Evolutionary conservation across 2,113 vertebrate species (phyloP).

Genomic region (Poecilia latipinna): DNA sequence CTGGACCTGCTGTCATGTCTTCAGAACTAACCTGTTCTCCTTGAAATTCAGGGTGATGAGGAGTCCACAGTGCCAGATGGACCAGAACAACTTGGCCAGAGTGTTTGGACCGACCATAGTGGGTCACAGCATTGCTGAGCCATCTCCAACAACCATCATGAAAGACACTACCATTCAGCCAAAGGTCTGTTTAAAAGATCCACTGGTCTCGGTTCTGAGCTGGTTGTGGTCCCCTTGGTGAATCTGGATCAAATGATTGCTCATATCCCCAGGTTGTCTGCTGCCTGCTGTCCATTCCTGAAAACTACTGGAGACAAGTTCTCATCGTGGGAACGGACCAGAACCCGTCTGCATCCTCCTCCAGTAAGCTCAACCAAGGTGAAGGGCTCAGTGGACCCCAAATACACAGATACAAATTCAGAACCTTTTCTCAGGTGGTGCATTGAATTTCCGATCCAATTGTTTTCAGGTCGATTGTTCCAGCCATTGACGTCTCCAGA

Average conservation of each 20-base stretch:
- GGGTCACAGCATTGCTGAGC: conserved; percentile 82
- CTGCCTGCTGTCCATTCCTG: conserved; percentile 78
- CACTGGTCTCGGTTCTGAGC: background rate
- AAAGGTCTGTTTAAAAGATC: conserved; percentile 71
- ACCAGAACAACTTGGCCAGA: conserved; percentile 82
- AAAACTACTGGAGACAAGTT: conserved; percentile 80
- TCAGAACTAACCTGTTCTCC: too few relatives aligned
- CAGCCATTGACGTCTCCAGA: conserved; percentile 76
- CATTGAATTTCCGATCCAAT: background rate
- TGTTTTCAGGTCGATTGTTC: conserved; percentile 63
- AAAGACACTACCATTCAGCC: conserved; percentile 83
- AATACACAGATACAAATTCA: too few relatives aligned
- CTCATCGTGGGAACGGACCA: conserved; percentile 42
- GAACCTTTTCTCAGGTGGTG: too few relatives aligned
- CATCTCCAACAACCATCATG: conserved; percentile 82
- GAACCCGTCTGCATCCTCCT: conserved; percentile 26
- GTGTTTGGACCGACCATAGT: conserved; percentile 88
- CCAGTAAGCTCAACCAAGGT: conserved; percentile 14
- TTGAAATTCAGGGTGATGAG: conserved; percentile 71
- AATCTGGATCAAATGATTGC: background rate
- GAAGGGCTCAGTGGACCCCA: conserved; percentile 49
- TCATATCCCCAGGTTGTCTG: conserved; percentile 78
- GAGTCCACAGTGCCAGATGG: conserved; percentile 86
- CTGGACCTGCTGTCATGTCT: background rate
- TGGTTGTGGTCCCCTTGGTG: background rate